Percentiles rank a stretch among this genome's conserved stretches.
These are phyloP conservation scores for Sisor rabdophorus DNA, from an alignment of 2,113 vertebrate genomes.

Conservation along the genomic window DNA sequence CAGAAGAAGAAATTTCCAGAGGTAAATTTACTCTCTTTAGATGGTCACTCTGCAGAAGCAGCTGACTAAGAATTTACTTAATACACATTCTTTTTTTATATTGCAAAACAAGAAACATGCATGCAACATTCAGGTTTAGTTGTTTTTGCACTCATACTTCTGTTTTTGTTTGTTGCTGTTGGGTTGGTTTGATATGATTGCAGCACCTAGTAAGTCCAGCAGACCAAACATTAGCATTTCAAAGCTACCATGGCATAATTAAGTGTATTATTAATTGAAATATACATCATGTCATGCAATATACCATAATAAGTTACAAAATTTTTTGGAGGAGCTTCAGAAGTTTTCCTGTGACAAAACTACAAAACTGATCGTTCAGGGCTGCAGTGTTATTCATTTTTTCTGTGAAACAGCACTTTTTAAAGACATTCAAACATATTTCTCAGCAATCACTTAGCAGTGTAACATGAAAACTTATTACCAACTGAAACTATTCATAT, in stretches of 20 bases:
- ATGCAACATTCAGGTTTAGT: not conserved
- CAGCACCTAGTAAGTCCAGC: not conserved
- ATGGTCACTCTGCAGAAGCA: not conserved
- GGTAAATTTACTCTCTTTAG: slow-evolving; percentile 60
- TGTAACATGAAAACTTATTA: not conserved
- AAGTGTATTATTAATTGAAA: not conserved
- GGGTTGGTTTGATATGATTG: not conserved
- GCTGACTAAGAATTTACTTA: not conserved
- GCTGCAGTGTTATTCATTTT: not conserved
- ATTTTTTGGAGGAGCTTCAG: not conserved
- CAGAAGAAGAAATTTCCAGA: slow-evolving; percentile 90
- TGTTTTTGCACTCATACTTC: not conserved
- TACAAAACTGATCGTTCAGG: not conserved
- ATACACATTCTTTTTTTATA: not conserved
- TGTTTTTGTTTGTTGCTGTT: not conserved
- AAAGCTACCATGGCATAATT: not conserved
- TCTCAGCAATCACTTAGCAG: not conserved
- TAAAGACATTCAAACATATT: not conserved
- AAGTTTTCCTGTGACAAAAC: not conserved
- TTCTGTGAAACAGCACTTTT: not conserved
- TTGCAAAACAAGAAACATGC: not conserved
- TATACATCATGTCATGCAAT: not conserved
- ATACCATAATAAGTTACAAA: not conserved
- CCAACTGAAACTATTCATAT: not conserved
- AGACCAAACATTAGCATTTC: not conserved